Percentiles rank a stretch among this genome's conserved stretches.
These are phyloP conservation scores for Microcebus murinus DNA, from an alignment of 2,113 vertebrate genomes.

Conservation along the genomic window DNA sequence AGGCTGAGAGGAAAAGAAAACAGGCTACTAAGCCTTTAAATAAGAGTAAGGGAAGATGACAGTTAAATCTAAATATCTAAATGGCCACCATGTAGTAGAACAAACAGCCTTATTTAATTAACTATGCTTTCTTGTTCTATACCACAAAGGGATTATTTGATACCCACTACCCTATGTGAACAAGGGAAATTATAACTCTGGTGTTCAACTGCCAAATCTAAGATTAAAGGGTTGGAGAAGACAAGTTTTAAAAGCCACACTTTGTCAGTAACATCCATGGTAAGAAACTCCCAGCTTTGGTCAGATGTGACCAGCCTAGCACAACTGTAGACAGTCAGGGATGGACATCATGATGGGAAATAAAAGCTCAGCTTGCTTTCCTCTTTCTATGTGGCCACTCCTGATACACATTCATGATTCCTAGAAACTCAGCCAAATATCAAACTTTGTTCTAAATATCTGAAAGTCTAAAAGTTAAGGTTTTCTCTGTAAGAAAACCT, in stretches of 20 bases:
- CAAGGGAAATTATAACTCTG: not conserved
- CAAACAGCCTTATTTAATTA: not conserved
- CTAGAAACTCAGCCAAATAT: not conserved
- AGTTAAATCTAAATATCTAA: not conserved
- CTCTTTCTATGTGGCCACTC: not conserved
- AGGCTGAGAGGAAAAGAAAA: not conserved
- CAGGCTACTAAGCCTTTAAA: not conserved
- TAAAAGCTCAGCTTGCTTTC: not conserved
- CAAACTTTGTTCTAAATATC: not conserved
- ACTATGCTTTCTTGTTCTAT: not conserved
- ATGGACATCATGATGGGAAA: not conserved
- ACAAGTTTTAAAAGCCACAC: not conserved
- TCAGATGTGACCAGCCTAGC: not conserved
- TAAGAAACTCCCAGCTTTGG: not conserved
- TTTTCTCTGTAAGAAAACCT: not conserved
- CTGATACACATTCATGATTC: not conserved
- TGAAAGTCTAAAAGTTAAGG: not conserved
- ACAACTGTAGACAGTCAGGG: not conserved
- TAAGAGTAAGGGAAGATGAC: not conserved
- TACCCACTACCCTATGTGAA: not conserved
- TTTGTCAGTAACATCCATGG: not conserved
- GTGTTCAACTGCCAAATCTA: not conserved
- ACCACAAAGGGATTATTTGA: not conserved
- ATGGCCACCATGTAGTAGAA: not conserved
- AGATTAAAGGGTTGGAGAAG: not conserved